Base-by-base conservation (phyloP, 2,797 vertebrate genomes). In the Buphagus erythrorhynchus region DNA sequence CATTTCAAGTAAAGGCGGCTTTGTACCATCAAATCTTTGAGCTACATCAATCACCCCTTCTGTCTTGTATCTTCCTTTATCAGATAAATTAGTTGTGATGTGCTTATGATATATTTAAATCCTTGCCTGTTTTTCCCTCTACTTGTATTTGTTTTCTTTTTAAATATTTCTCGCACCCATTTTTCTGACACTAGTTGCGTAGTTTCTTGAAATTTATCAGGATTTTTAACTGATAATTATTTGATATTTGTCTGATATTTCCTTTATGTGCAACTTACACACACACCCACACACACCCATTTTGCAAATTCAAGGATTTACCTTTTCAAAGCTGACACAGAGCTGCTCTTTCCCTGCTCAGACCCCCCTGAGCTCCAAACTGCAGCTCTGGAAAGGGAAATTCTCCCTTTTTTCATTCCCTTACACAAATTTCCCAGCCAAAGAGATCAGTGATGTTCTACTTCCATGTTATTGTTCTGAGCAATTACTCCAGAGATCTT, bases 61-160 rank as follows among this genome's bases (percentile, higher is more conserved):
- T 69, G 77, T 72, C 90, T 91, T 31, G 11, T 75, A 86, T 58
- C 74, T 81, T 84, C 71, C 72, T 88, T 94, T 73, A 88, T 92
- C 77, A 88, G 80, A 73, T 52, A 68, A 92, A 90, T 66, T 88
- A 94, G 57, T 57, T 93, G 69, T 81, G 77, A 93, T 85, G 63
- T 76, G 80, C 74, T 96, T 93, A 90, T 68, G 68, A 82, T 91
- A 79, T 89, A 93, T 91, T 95, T 95, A 95, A 93, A 87, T 88
- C 67, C 77, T 71, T 67, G 45, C 42, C 86, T 81, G 63, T 76
- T 92, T 85, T 85, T 67, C 86, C 86, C 62, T 93, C 75, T 95
- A 40, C 49, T 92, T 81, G 22, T 61, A 63, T 86, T 91, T 81
- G 54, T 82, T 89, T 93, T 83, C 45, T 89, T 83, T 86, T 76